Evolutionary conservation across 2,113 vertebrate species (phyloP).

Genomic region (Serinus canaria): DNA sequence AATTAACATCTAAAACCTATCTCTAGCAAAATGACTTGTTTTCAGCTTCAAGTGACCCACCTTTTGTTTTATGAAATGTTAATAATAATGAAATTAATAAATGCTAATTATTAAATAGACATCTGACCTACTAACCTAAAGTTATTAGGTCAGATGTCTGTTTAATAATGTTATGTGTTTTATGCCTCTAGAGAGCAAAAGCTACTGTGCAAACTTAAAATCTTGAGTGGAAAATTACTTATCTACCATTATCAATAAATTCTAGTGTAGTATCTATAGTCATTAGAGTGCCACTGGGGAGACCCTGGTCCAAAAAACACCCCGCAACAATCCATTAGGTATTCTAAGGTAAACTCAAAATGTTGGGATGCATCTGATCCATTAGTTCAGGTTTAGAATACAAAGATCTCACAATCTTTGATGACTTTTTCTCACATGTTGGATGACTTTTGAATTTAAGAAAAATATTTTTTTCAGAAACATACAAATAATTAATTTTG

Average conservation of each 20-base stretch:
- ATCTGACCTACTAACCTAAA: not conserved
- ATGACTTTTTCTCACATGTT: not conserved
- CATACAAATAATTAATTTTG: not conserved
- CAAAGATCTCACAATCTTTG: not conserved
- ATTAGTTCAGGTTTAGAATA: not conserved
- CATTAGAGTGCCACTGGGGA: not conserved
- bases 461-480: not conserved
- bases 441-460: not conserved
- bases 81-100: not conserved
- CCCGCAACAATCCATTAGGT: not conserved
- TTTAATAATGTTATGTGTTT: not conserved
- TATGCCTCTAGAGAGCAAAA: not conserved
- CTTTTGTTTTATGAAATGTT: not conserved
- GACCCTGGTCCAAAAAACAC: not conserved
- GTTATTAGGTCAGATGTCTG: not conserved
- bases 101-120: not conserved
- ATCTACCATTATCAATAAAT: constrained; percentile 5
- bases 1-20: not conserved
- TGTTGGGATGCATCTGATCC: not conserved
- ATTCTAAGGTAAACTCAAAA: not conserved
- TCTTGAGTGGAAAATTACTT: not conserved
- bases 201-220: not conserved
- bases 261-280: not conserved
- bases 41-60: not conserved
- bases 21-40: not conserved